These are phyloP conservation scores for Micrasema longulum DNA, from an alignment of 1,140 invertebrate genomes.

Conservation along the genomic window DNA sequence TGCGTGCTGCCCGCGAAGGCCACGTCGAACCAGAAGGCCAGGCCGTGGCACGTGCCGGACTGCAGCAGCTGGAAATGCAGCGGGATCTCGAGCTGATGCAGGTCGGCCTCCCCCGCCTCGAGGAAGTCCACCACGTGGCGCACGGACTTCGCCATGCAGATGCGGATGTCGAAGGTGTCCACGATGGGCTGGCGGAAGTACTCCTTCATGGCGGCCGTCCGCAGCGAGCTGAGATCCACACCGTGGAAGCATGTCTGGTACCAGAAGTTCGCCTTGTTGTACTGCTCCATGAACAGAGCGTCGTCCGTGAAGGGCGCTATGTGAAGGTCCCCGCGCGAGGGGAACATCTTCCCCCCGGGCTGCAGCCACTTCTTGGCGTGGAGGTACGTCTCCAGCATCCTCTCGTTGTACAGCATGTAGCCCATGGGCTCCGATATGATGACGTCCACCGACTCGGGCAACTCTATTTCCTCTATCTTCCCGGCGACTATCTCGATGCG, in stretches of 20 bases:
- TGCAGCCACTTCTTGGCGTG: conserved; percentile 99
- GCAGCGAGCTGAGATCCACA: conserved; percentile 88
- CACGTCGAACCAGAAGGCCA: conserved; percentile 99
- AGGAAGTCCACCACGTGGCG: conserved; percentile 97
- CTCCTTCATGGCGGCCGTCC: conserved; percentile 94
- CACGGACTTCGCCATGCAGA: conserved; percentile 95
- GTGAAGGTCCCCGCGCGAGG: conserved; percentile 94
- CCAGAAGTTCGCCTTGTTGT: conserved; percentile 99
- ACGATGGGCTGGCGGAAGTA: conserved; percentile 99
- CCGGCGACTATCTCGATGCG: conserved; percentile 94
- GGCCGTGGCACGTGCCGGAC: conserved; percentile 94
- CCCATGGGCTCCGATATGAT: conserved; percentile 99
- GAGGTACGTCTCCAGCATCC: conserved; percentile 98
- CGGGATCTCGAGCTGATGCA: conserved; percentile 96
- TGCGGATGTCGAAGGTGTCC: conserved; percentile 98
- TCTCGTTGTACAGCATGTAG: conserved; percentile 99
- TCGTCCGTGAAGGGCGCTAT: conserved; percentile 99
- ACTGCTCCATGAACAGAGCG: conserved; percentile 97
- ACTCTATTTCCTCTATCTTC: conserved; percentile 97
- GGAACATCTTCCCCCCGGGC: conserved; percentile 95
- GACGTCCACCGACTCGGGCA: conserved; percentile 95
- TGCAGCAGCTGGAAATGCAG: conserved; percentile 93
- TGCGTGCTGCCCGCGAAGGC: conserved; percentile 93
- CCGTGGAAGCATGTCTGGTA: conserved; percentile 98
- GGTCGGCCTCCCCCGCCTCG: conserved; percentile 91